These are phyloP conservation scores for Noctilio leporinus DNA, from an alignment of 2,113 vertebrate species.

Conservation along the genomic window DNA sequence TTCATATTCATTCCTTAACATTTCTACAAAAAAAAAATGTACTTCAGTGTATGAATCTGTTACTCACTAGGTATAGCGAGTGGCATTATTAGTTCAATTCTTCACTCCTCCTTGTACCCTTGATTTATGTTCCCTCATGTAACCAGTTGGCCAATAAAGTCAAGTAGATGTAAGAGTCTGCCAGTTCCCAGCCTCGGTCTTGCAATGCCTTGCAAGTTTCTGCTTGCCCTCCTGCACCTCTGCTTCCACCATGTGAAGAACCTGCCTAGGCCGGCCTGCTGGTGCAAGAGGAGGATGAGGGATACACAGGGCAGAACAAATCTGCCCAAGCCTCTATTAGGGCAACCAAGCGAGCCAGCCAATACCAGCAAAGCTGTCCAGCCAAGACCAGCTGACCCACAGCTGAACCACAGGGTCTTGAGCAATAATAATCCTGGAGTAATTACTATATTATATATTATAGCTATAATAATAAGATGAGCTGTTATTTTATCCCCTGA, in stretches of 20 bases:
- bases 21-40: not conserved
- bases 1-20: not conserved
- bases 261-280: not conserved
- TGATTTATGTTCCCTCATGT: not conserved
- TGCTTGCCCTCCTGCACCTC: not conserved
- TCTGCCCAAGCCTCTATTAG: not conserved
- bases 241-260: not conserved
- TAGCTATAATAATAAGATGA: not conserved
- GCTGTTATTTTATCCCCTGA: not conserved
- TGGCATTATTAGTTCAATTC: not conserved
- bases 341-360: not conserved
- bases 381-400: not conserved
- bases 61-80: rapidly evolving
- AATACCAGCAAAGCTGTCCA: not conserved
- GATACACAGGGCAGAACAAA: not conserved
- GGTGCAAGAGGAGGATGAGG: not conserved
- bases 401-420: not conserved
- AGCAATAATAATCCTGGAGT: not conserved
- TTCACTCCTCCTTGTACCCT: not conserved
- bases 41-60: not conserved
- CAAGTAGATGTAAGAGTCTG: not conserved
- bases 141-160: not conserved
- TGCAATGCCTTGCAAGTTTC: not conserved
- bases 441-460: not conserved
- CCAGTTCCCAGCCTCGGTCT: not conserved